phyloP scores from a whole-genome alignment of 1,140 invertebrate species.

The Palaemon carinicauda region DNA sequence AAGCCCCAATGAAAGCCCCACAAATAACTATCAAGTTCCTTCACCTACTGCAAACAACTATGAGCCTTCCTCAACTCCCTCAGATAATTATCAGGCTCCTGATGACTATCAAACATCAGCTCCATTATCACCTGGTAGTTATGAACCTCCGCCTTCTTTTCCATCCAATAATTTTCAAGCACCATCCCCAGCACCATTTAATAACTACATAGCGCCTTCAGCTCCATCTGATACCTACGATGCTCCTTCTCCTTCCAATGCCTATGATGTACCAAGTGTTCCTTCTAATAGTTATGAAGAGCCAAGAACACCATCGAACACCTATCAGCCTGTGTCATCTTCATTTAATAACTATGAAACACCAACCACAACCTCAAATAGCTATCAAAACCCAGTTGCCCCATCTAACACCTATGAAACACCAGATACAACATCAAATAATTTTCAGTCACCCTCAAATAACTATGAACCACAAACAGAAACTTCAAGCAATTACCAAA shows the following conservation, averaged over 20 bases:
- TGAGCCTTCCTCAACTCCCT: background rate
- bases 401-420: background rate
- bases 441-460: background rate
- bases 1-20: no score
- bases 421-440: background rate
- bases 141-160: background rate
- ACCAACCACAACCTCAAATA: background rate
- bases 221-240: background rate
- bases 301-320: background rate
- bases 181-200: background rate
- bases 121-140: background rate
- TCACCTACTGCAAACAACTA: background rate
- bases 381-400: background rate
- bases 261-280: background rate
- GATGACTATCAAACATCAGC: background rate
- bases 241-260: background rate
- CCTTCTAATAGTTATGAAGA: background rate
- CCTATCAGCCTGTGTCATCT: background rate
- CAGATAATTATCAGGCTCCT: no score
- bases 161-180: background rate
- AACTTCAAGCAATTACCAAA: background rate
- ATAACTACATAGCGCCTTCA: background rate
- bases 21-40: background rate
- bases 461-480: background rate
- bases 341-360: background rate